Base-by-base conservation (phyloP, 2,113 vertebrate genomes). In the Erinaceus europaeus region DNA sequence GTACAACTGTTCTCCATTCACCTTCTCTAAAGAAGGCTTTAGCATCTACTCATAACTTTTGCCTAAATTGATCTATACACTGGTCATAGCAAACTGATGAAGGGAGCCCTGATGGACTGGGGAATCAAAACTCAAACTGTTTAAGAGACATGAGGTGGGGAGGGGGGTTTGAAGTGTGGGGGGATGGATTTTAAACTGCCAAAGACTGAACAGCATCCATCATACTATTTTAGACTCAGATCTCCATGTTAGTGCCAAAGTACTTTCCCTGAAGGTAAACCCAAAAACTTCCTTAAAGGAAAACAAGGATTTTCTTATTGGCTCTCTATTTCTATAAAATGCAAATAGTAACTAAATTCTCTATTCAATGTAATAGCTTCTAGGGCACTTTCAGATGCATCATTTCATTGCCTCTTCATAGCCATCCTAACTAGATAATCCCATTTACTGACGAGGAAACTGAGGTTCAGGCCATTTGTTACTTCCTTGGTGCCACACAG, bases 301-400 rank as follows among this genome's bases (percentile, higher is more conserved):
- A 86, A 84, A 55, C 36, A 65, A 61, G 78, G 61, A 71, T 38
- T 75, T 83, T 53, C 42, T 71, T 71, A 55, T 17, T 48, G n/a
- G 62, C 62, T 83, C 8, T 14, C 53, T n/a, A 50, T 61, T 38
- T 80, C 62, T 93, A 67, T 32, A 81, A 87, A 90, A 67, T 62
- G 59, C 53, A 79, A 25, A 86, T 75, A 89, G 77, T 90, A 82
- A 73, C 34, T 67, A 57, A 50, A 65, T 44, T 85, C 68, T 62
- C 65, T 74, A 27, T n/a, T 34, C 55, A 55, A 38, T 62, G 38
- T 67, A 50, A 65, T 32, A 86, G 85, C 27, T 76, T 44, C 52
- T 23, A 67, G 18, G 76, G 50, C 44, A n/a, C 52, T 83, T 87
- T 65, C 23, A 78, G 61, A 48, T 55, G 48, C 25, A 25, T 75